Base-by-base conservation (phyloP, 37 sponge, comb jelly and placozoan genomes). In the Lycopodina hypogea region DNA sequence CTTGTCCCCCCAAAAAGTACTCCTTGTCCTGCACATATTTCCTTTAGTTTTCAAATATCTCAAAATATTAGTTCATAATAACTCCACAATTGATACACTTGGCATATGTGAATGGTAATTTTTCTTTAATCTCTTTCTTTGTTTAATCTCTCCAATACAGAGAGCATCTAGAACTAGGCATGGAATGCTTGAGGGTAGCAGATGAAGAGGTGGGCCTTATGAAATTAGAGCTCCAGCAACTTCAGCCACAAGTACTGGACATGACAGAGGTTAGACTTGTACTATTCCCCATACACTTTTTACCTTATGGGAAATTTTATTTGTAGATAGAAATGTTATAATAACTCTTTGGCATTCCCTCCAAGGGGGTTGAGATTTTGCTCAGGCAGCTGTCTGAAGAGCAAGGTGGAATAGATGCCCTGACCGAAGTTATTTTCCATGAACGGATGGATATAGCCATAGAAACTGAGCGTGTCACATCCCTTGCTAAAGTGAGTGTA, bases 401-500 rank as follows among this genome's bases (percentile, higher is more conserved):
- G n/a, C 81, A 68, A 21, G 23, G 42, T 26, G 61, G 29, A 41
- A 19, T 81, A 41, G 72, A 81, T 42, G 22, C 28, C 9, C 33
- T 81, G 45, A 71, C 50, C 28, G 81, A 56, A 42, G 41, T 45
- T 61, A 72, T 81, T 42, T 23, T 29, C 36, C 60, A 71, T 9
- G 81, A 81, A 42, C 48, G 72, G 9, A 56, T 22, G 33, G 72
- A 58, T 19, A 59, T 81, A 29, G 72, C 81, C 23, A 35, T 23
- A 28, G 81, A 81, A 58, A 60, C 81, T 22, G 72, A 71, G 19
- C 62, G 60, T 61, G 81, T 81, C 21, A n/a, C 72, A n/a, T 32
- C 32, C 22, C 33, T 81, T 26, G 60, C 72, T 42, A 28, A 58
- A 26, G 81, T 81, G 1, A 71, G 48, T n/a, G n/a, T 72, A 24